phyloP scores from a whole-genome alignment of 2,888 invertebrate species.

The Nemurella pictetii region DNA sequence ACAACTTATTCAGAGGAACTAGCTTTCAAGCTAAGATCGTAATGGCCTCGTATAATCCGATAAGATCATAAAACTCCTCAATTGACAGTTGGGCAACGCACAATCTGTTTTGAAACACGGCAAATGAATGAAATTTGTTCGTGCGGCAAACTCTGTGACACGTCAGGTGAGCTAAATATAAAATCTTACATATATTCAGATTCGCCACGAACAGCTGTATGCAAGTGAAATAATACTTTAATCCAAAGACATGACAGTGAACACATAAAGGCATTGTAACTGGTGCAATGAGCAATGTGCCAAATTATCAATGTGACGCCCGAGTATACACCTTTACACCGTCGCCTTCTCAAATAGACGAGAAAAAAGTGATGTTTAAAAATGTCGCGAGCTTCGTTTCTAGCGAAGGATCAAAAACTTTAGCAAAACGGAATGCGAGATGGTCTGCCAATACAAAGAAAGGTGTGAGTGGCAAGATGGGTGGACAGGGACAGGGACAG shows the following conservation, averaged over 20 bases:
- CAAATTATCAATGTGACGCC: not conserved
- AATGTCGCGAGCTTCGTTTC: not conserved
- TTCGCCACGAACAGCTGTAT: not conserved
- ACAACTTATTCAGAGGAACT: no score
- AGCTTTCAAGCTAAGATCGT: no score
- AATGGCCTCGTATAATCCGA: no score
- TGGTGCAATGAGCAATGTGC: not conserved
- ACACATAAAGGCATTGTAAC: not conserved
- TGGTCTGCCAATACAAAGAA: slow-evolving; percentile 18
- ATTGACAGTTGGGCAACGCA: no score
- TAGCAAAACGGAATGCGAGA: slow-evolving; percentile 2
- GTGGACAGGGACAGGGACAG: not conserved
- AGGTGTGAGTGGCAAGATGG: no score
- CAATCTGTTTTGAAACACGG: not conserved
- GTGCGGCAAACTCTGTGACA: no score
- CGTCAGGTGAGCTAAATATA: no score
- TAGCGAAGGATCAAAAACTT: slow-evolving; percentile 1
- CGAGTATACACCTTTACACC: not conserved
- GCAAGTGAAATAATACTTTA: not conserved
- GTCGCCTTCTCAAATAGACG: not conserved
- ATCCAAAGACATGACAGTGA: not conserved
- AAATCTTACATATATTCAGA: no score
- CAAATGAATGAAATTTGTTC: not conserved
- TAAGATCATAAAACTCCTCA: no score
- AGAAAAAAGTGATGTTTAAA: not conserved